Percentiles rank a stretch among this genome's conserved stretches.
phyloP scores from a whole-genome alignment of 2,888 invertebrate genomes.

The Orthosia cruda region DNA sequence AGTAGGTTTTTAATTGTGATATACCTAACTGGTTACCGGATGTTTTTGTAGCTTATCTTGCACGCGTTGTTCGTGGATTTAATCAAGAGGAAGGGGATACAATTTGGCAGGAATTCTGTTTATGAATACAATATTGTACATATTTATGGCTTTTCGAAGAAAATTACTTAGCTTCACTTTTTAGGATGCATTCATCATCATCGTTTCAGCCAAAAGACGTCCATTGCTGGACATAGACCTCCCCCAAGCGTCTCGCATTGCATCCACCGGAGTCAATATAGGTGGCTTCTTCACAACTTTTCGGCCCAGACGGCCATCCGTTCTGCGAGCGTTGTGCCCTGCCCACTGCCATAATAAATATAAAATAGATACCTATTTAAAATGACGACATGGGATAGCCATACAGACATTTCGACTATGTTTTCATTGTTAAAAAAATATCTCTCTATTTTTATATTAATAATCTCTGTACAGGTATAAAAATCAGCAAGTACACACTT shows the following conservation, averaged over 20 bases:
- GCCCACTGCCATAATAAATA: not conserved
- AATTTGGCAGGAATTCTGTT: not conserved
- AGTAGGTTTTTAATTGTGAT: conserved; percentile 7
- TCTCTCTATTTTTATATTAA: not conserved
- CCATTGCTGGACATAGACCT: too few relatives aligned
- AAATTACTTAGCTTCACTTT: not conserved
- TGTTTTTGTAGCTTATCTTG: conserved; percentile 24
- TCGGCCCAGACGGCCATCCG: too few relatives aligned
- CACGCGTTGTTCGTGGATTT: not conserved
- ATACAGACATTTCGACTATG: conserved; percentile 2
- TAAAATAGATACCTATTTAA: not conserved
- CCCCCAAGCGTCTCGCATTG: too few relatives aligned
- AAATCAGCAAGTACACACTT: not conserved
- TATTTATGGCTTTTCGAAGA: not conserved
- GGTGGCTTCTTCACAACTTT: too few relatives aligned
- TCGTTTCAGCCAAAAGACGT: too few relatives aligned
- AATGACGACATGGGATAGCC: conserved; percentile 9
- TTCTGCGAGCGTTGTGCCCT: too few relatives aligned
- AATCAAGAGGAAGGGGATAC: not conserved
- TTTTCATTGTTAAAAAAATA: conserved; percentile 26
- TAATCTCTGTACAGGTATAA: not conserved
- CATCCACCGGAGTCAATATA: too few relatives aligned
- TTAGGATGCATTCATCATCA: not conserved
- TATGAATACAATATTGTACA: not conserved
- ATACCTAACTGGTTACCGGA: conserved; percentile 22